phyloP scores from a whole-genome alignment of 35 echinoderm and acorn worm species.

The Heliocidaris tuberculata region DNA sequence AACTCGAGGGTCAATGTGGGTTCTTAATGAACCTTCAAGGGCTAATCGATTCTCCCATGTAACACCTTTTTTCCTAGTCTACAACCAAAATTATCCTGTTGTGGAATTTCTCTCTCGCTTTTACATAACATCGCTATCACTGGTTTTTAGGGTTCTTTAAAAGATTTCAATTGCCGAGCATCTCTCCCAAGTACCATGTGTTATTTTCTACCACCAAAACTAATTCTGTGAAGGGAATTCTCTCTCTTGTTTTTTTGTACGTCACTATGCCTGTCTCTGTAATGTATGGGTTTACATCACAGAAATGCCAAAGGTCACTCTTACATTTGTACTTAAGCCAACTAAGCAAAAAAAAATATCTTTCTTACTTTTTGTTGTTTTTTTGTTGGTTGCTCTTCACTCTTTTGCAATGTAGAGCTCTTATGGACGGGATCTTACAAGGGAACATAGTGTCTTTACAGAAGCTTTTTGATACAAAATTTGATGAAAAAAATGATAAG shows the following conservation, averaged over 20 bases:
- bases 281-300: neutral
- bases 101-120: neutral
- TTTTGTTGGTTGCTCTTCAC: neutral
- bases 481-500: neutral
- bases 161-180: too few species aligned
- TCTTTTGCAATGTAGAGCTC: neutral
- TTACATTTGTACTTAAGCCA: conserved; percentile 20
- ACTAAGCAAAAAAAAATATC: neutral
- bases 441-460: neutral
- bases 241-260: neutral
- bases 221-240: neutral
- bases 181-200: too few species aligned
- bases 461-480: neutral
- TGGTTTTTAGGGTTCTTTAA: neutral
- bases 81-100: too few species aligned
- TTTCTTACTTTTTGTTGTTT: neutral
- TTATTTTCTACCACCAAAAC: too few species aligned
- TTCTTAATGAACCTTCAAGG: too few species aligned
- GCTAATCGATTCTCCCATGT: too few species aligned
- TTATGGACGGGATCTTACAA: neutral
- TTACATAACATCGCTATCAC: neutral
- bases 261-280: neutral
- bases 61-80: too few species aligned
- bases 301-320: conserved; percentile 14
- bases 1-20: neutral